These are phyloP conservation scores for Naso thynnoides DNA, from an alignment of 2,797 vertebrate genomes.

Conservation along the genomic window DNA sequence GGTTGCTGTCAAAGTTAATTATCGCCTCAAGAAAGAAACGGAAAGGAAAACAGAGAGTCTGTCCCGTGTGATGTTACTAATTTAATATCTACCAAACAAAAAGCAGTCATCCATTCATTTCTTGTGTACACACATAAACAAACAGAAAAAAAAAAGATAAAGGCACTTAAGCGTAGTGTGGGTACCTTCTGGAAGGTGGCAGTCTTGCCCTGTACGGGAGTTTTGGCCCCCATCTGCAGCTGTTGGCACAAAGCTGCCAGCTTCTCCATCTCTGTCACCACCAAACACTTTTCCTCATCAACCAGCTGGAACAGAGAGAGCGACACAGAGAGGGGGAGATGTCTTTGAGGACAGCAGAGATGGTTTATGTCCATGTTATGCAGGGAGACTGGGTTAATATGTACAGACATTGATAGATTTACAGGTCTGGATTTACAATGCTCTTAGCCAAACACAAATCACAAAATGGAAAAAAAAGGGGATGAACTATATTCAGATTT, in stretches of 20 bases:
- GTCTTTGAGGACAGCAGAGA: slow-evolving; percentile 32
- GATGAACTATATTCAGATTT: slow-evolving; percentile 34
- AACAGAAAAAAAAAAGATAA: neutral
- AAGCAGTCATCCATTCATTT: neutral
- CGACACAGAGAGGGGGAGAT: slow-evolving; percentile 2
- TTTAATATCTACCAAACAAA: slow-evolving; percentile 25
- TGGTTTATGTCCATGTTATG: slow-evolving; percentile 9
- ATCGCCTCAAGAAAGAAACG: neutral
- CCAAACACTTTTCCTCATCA: slow-evolving; percentile 89
- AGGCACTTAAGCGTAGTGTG: slow-evolving; percentile 20
- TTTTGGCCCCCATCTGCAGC: slow-evolving; percentile 90
- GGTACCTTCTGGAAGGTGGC: slow-evolving; percentile 95
- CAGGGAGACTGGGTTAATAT: slow-evolving; percentile 9
- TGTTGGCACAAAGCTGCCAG: slow-evolving; percentile 91
- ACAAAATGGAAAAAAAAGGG: slow-evolving; percentile 13
- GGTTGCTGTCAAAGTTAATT: slow-evolving; percentile 35
- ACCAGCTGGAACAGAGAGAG: slow-evolving; percentile 85
- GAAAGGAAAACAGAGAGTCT: neutral
- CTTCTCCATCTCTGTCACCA: slow-evolving; percentile 93
- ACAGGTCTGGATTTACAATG: slow-evolving; percentile 28
- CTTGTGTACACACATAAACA: neutral
- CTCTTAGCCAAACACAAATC: slow-evolving; percentile 29
- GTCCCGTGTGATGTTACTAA: slow-evolving; percentile 7
- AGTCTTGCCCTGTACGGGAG: slow-evolving; percentile 91
- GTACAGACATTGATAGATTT: slow-evolving; percentile 10